These are phyloP conservation scores for Anoplophora glabripennis DNA, from an alignment of 1,140 invertebrate species.

Conservation along the genomic window DNA sequence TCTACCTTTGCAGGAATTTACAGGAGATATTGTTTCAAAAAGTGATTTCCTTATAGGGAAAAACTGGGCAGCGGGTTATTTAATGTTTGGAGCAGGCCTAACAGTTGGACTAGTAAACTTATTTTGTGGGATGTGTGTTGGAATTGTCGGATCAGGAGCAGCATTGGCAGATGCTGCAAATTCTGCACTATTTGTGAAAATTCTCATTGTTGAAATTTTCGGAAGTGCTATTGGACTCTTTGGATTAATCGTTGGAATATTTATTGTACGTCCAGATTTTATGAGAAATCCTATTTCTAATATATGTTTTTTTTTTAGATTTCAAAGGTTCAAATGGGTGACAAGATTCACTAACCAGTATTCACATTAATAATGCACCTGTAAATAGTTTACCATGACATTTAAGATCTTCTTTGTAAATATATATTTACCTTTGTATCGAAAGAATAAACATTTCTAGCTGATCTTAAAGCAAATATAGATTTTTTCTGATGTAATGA, in stretches of 20 bases:
- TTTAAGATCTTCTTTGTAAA: too few species aligned
- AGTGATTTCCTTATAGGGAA: constrained; percentile 32
- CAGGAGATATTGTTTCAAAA: constrained; percentile 13
- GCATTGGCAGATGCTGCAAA: constrained; percentile 88
- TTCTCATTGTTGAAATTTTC: constrained; percentile 91
- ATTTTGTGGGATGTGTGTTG: constrained; percentile 84
- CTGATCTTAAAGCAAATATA: too few species aligned
- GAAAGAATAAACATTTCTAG: too few species aligned
- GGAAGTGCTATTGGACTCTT: constrained; percentile 90
- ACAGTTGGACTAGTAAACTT: constrained; percentile 84
- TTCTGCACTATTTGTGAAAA: constrained; percentile 84
- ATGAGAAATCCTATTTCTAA: too few species aligned
- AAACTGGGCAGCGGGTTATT: constrained; percentile 67
- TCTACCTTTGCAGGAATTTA: constrained; percentile 32
- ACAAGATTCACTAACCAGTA: too few species aligned
- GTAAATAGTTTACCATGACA: too few species aligned
- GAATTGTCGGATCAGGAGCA: constrained; percentile 84
- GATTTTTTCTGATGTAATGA: too few species aligned
- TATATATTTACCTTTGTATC: too few species aligned
- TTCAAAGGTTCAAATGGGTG: too few species aligned
- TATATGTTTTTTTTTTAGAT: too few species aligned
- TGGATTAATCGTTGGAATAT: constrained; percentile 87
- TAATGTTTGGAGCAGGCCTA: constrained; percentile 84
- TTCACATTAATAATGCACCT: too few species aligned
- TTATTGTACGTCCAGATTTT: constrained; percentile 54